Evolutionary conservation across 2,888 invertebrate genomes (phyloP).

Genomic region (Carterocephalus palaemon): DNA sequence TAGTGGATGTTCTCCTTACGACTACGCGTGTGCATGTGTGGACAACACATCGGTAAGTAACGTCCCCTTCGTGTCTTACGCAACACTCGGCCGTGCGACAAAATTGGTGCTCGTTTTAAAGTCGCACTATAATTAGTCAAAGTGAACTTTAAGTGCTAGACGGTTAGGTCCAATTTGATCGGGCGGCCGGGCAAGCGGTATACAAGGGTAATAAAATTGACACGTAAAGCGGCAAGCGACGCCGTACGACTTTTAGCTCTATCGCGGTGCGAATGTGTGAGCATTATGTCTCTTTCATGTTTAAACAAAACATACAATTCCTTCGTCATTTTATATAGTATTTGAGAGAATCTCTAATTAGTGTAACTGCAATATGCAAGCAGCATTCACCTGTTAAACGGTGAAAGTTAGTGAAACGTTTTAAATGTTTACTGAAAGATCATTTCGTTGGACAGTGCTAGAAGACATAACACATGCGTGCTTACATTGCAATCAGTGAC

Average conservation of each 20-base stretch:
- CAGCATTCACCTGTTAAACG: slow-evolving; percentile 63
- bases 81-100: slow-evolving; percentile 54
- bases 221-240: slow-evolving; percentile 73
- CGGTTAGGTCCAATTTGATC: slow-evolving; percentile 39
- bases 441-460: slow-evolving; percentile 53
- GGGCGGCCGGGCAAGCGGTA: slow-evolving; percentile 55
- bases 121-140: slow-evolving; percentile 21
- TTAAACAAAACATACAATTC: slow-evolving; percentile 31
- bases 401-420: slow-evolving; percentile 63
- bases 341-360: slow-evolving; percentile 22
- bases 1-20: slow-evolving; percentile 79
- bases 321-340: slow-evolving; percentile 30
- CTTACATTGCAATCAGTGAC: slow-evolving; percentile 69
- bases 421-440: slow-evolving; percentile 34
- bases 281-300: slow-evolving; percentile 33
- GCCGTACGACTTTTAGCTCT: slow-evolving; percentile 61
- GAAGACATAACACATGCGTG: slow-evolving; percentile 72
- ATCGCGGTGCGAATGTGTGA: slow-evolving; percentile 67
- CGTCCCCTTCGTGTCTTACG: slow-evolving; percentile 49
- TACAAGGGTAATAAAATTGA: slow-evolving; percentile 52
- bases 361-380: slow-evolving; percentile 63
- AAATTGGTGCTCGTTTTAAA: slow-evolving; percentile 28
- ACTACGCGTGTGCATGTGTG: slow-evolving; percentile 79
- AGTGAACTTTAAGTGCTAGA: slow-evolving; percentile 2
- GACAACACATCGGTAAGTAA: slow-evolving; percentile 76